These are phyloP conservation scores for Listronotus oregonensis DNA, from an alignment of 1,140 invertebrate genomes.

Conservation along the genomic window DNA sequence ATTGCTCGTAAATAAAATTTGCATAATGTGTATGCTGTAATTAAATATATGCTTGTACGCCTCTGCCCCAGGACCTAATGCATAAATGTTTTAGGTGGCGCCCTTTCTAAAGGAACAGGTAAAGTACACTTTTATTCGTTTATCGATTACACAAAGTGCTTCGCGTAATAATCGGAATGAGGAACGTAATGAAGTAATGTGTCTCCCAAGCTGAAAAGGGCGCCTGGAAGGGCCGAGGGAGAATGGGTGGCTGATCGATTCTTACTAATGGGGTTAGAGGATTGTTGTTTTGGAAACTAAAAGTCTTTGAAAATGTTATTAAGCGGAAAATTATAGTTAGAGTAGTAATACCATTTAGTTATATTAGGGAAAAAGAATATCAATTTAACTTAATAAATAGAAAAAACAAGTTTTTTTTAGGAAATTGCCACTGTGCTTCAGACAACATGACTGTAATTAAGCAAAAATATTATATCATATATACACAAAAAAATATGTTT, in stretches of 20 bases:
- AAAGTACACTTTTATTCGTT: constrained; percentile 19
- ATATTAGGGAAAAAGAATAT: no score
- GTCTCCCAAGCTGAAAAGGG: constrained; percentile 15
- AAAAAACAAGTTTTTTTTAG: no score
- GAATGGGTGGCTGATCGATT: neutral
- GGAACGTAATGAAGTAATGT: constrained; percentile 22
- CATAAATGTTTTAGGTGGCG: neutral
- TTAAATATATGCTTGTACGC: neutral
- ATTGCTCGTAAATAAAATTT: no score
- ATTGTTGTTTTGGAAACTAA: neutral
- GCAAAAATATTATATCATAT: no score
- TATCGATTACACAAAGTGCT: constrained; percentile 21
- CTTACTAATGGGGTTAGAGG: constrained; percentile 3
- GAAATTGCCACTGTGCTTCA: no score
- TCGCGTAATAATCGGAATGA: constrained; percentile 17
- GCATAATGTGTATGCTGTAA: no score
- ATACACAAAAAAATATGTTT: no score
- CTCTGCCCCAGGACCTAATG: neutral
- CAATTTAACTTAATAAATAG: no score
- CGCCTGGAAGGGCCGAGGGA: neutral
- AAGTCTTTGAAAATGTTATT: neutral
- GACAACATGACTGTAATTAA: no score
- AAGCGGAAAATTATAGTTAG: no score
- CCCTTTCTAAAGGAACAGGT: constrained; percentile 1
- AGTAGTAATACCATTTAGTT: no score